Percentiles rank a stretch among this genome's conserved stretches.
phyloP scores from a whole-genome alignment of 2,888 invertebrate species.

The Hirtodrosophila histrioides region DNA sequence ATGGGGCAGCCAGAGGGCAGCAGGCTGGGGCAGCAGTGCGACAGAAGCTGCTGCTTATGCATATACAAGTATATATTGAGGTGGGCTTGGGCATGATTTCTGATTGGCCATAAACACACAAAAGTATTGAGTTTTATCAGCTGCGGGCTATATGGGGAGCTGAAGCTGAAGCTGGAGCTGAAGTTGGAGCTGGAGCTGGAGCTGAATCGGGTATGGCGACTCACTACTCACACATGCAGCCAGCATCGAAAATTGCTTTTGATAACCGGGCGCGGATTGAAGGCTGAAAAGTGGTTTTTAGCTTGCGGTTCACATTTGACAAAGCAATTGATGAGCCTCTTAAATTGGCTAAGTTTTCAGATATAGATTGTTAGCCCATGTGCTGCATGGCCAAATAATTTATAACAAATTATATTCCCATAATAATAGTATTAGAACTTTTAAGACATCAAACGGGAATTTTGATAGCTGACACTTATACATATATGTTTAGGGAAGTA shows the following conservation, averaged over 20 bases:
- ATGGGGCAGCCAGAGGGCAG: neutral
- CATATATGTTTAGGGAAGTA: constrained; percentile 10
- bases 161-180: constrained; percentile 9
- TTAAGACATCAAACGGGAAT: constrained; percentile 43
- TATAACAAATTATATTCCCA: constrained; percentile 47
- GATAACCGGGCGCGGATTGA: constrained; percentile 70
- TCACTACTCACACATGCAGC: neutral
- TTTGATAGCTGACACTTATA: constrained; percentile 17
- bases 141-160: constrained; percentile 73
- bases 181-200: neutral
- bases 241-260: constrained; percentile 67
- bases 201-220: neutral
- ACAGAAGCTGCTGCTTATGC: constrained; percentile 62
- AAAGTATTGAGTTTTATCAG: constrained; percentile 80
- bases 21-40: constrained; percentile 8
- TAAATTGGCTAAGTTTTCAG: constrained; percentile 48
- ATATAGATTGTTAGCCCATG: constrained; percentile 33
- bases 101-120: constrained; percentile 78
- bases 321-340: constrained; percentile 74
- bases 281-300: constrained; percentile 73
- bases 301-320: constrained; percentile 72
- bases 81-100: constrained; percentile 78
- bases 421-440: constrained; percentile 42
- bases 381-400: constrained; percentile 35
- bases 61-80: constrained; percentile 57